A percentile compares a stretch with the other conserved stretches of the same genome.
These are phyloP conservation scores for Carassius carassius DNA, from an alignment of 2,113 vertebrate species.

Conservation along the genomic window DNA sequence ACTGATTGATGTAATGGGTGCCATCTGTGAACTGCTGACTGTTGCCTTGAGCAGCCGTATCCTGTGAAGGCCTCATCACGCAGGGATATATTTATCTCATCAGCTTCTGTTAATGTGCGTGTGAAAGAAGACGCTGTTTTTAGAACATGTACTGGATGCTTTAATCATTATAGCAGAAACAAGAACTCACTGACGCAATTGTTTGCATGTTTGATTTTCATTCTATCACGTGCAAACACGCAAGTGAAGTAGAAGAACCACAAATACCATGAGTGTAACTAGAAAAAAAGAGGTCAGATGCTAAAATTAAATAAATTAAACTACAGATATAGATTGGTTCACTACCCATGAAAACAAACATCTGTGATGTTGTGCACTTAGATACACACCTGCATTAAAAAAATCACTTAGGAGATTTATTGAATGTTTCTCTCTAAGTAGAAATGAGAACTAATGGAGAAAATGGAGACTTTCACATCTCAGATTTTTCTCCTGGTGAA, in stretches of 20 bases:
- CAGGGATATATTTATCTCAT: constrained; percentile 10
- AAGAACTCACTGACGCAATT: not conserved
- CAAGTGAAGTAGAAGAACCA: not conserved
- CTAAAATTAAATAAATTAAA: not conserved
- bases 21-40: constrained; percentile 1
- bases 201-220: constrained; percentile 9
- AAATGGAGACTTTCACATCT: too few species aligned
- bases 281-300: not conserved
- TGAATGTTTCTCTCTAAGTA: too few species aligned
- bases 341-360: not conserved
- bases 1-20: not conserved
- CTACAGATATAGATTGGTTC: not conserved
- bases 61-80: not conserved
- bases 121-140: constrained; percentile 3
- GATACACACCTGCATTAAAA: not conserved
- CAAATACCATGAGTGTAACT: not conserved
- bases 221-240: constrained; percentile 36
- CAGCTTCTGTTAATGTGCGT: not conserved
- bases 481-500: not conserved
- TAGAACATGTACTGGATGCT: not conserved
- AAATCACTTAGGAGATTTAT: not conserved
- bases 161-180: constrained; percentile 27
- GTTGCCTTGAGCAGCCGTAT: not conserved
- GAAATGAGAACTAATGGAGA: too few species aligned
- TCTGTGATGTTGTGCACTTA: not conserved